Evolutionary conservation across 2,797 vertebrate species (phyloP).

Genomic region (Lycodopsis pacificus): DNA sequence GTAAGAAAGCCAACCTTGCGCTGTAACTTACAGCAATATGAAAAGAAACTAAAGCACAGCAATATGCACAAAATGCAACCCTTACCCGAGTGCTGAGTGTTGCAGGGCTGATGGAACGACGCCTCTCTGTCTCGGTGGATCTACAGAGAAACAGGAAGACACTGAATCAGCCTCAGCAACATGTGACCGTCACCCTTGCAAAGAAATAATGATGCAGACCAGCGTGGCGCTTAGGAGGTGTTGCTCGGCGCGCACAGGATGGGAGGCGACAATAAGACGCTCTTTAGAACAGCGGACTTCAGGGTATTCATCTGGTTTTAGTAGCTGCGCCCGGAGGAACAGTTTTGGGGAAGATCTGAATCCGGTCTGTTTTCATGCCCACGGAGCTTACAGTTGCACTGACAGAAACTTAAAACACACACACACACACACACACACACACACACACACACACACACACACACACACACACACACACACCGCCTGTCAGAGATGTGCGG

Average conservation of each 20-base stretch:
- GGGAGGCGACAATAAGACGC: slow-evolving; percentile 50
- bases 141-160: slow-evolving; percentile 87
- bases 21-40: neutral
- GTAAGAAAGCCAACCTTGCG: slow-evolving; percentile 19
- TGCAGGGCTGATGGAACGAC: slow-evolving; percentile 81
- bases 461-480: neutral
- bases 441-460: neutral
- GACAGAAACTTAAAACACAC: slow-evolving; percentile 37
- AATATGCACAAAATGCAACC: neutral
- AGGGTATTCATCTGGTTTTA: slow-evolving; percentile 31
- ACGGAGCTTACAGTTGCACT: slow-evolving; percentile 40
- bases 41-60: neutral
- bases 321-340: slow-evolving; percentile 30
- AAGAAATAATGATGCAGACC: slow-evolving; percentile 72
- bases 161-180: slow-evolving; percentile 74
- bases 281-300: slow-evolving; percentile 38
- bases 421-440: neutral
- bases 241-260: slow-evolving; percentile 51
- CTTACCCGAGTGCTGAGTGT: slow-evolving; percentile 73
- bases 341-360: slow-evolving; percentile 41
- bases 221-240: slow-evolving; percentile 64
- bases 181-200: slow-evolving; percentile 75
- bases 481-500: slow-evolving; percentile 60
- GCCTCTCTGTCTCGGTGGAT: slow-evolving; percentile 92
- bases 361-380: slow-evolving; percentile 43